A percentile compares a stretch with the other conserved stretches of the same genome.
Conservation (phyloP, 2,797 vertebrate genomes). For the Labroides dimidiatus region DNA sequence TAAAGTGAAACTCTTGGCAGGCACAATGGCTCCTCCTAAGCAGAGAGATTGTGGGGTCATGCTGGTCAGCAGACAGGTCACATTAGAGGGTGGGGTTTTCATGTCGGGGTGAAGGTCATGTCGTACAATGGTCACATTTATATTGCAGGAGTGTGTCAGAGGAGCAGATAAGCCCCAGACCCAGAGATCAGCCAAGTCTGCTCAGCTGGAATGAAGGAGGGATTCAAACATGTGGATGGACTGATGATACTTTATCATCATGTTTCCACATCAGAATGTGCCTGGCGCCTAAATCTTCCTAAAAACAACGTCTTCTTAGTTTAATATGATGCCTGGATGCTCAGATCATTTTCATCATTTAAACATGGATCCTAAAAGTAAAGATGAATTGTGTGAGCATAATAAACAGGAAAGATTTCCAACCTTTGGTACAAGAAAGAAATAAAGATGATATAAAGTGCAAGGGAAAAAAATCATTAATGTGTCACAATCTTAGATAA, state of each 20-base stretch:
- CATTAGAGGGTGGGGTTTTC: constrained; percentile 40
- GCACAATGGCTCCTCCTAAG: constrained; percentile 6
- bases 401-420: background rate
- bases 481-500: constrained; percentile 28
- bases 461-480: constrained; percentile 24
- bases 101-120: constrained; percentile 56
- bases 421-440: too few relatives aligned
- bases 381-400: background rate
- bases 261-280: constrained; percentile 8
- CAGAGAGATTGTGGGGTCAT: constrained; percentile 36
- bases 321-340: background rate
- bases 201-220: constrained; percentile 31
- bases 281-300: background rate
- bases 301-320: background rate
- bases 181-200: constrained; percentile 27
- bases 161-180: constrained; percentile 32
- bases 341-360: constrained; percentile 1
- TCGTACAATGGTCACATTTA: constrained; percentile 59
- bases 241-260: constrained; percentile 30
- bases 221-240: constrained; percentile 20
- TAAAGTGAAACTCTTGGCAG: constrained; percentile 13
- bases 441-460: background rate
- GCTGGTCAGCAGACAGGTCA: constrained; percentile 20
- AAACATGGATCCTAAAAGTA: background rate
- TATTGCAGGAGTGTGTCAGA: constrained; percentile 61